A percentile compares a stretch with the other conserved stretches of the same genome.
Evolutionary conservation across 2,113 vertebrate species (phyloP).

Genomic region (Seriola rivoliana): DNA sequence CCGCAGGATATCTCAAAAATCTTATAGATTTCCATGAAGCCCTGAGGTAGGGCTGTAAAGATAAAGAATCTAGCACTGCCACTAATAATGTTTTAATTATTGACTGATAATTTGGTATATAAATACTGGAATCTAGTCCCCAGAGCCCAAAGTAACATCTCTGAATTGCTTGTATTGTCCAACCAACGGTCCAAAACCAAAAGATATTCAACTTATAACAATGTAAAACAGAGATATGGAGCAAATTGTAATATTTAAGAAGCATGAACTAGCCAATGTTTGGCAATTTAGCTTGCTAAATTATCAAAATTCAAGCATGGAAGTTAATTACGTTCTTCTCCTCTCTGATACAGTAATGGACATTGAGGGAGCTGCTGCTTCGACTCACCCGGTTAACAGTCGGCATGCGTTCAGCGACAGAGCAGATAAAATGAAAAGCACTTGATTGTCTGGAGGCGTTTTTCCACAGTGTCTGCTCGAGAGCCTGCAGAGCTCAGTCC

Average conservation of each 20-base stretch:
- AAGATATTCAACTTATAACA: background rate
- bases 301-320: background rate
- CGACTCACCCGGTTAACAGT: conserved; percentile 27
- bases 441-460: conserved; percentile 69
- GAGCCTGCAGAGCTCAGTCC: conserved; percentile 52
- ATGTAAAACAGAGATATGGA: background rate
- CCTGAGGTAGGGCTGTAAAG: background rate
- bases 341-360: conserved; percentile 16
- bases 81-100: background rate
- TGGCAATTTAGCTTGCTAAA: no score
- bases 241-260: no score
- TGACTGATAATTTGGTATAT: background rate
- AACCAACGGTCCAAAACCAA: background rate
- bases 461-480: conserved; percentile 64
- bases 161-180: background rate
- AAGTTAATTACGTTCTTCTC: background rate
- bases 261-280: no score
- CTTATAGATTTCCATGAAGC: background rate
- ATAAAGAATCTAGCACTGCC: background rate
- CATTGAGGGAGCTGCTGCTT: conserved; percentile 15
- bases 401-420: conserved; percentile 30
- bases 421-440: conserved; percentile 62
- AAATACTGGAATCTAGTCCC: background rate
- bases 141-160: no score
- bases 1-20: background rate